Conservation (phyloP, 2,797 vertebrate species). For the Scolopax bukidnonensis region DNA sequence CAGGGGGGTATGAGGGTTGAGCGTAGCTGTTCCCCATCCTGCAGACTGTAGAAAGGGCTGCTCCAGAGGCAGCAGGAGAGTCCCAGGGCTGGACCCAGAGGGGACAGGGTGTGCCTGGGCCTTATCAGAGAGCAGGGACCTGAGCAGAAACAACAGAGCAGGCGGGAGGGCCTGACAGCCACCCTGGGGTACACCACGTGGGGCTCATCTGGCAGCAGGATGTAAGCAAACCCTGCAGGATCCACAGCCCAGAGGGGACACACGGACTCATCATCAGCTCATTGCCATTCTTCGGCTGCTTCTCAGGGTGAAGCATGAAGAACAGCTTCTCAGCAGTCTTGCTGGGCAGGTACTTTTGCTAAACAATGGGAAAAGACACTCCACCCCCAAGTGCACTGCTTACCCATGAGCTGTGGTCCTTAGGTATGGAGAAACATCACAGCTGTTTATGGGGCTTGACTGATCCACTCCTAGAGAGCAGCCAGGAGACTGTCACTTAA, state of each 20-base stretch:
- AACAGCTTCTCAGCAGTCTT: background rate
- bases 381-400: background rate
- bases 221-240: background rate
- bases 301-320: background rate
- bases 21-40: background rate
- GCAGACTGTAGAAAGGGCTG: background rate
- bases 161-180: background rate
- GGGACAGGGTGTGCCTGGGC: background rate
- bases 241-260: background rate
- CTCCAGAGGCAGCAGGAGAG: background rate
- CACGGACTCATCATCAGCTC: rapidly evolving
- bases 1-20: rapidly evolving
- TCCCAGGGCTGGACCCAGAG: background rate
- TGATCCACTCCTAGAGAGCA: background rate
- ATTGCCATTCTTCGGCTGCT: background rate
- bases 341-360: background rate
- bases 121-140: background rate
- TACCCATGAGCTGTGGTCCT: background rate
- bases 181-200: rapidly evolving
- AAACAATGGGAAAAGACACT: background rate
- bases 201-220: background rate
- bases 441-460: background rate
- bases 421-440: background rate
- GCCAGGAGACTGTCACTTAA: background rate
- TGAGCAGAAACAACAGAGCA: background rate